Percentiles rank a stretch among this genome's conserved stretches.
phyloP scores from a whole-genome alignment of 2,113 vertebrate species.

The Pipra filicauda region DNA sequence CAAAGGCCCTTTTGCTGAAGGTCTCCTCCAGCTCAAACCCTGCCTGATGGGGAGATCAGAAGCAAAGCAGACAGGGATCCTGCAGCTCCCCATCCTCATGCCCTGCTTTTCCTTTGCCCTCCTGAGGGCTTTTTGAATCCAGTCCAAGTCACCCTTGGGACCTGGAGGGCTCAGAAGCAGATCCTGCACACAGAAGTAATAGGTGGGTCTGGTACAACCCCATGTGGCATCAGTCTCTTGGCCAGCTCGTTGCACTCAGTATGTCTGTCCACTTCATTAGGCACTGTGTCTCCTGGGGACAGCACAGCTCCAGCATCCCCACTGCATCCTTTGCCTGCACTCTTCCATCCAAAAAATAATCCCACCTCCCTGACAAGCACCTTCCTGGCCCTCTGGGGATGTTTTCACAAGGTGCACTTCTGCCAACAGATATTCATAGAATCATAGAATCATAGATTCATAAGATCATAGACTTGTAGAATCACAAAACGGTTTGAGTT shows the following conservation, averaged over 20 bases:
- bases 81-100: neutral
- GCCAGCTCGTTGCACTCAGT: neutral
- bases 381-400: neutral
- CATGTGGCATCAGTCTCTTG: neutral
- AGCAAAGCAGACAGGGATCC: neutral
- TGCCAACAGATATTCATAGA: neutral
- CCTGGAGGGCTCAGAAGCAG: neutral
- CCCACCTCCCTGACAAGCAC: neutral
- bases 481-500: neutral
- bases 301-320: neutral
- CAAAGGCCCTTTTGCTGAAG: neutral
- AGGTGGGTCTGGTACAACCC: neutral
- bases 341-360: neutral
- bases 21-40: neutral
- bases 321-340: accelerated
- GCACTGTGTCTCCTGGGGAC: accelerated
- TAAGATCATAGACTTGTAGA: neutral
- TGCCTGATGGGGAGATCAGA: neutral
- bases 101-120: neutral
- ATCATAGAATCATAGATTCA: neutral
- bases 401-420: neutral
- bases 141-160: neutral
- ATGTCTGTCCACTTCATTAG: neutral
- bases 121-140: neutral
- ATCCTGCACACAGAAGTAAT: neutral